Evolutionary conservation across 2,113 vertebrate genomes (phyloP), one percentile per base, ranked within the genome.

Genomic region (Lates calcarifer): DNA sequence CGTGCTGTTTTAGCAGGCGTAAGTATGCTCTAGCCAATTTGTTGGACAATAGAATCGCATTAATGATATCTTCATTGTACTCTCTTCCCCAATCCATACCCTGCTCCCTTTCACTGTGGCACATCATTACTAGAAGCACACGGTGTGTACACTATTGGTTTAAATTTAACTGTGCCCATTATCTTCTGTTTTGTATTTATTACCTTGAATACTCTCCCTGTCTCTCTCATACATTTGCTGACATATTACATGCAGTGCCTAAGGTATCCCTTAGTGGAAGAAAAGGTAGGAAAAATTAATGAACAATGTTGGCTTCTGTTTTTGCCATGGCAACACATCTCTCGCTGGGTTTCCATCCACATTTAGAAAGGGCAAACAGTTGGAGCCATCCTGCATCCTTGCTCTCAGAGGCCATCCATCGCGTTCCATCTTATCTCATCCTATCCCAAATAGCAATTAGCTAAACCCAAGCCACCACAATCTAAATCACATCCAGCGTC

Each of bases 361-460:
- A 72, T 72, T 51, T 47, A 77, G 55, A 81, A 74, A 84, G 47
- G 68, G 82, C 65, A 79, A 88, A 69, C 37, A 45, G 66, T 79
- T 26, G 41, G 73, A 79, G 61, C 43, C 69, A 64, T 61, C 41
- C 58, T 73, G 73, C 2, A 66, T 79, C 81, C 28, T 24, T 13
- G 39, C 15, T 12, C 60, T 83, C 29, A 22, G 60, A 75, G 68
- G 53, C 79, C 69, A 78, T 74, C 74, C 57, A 79, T 72, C 8
- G 33, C 76, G 7, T 62, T 75, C 65, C 79, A 57, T 73, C 43
- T 69, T 71, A 89, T 87, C 84, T 86, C 63, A 75, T 77, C 74
- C 63, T 31, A 68, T 86, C 81, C 84, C 69, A 82, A 82, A 82
- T 66, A 83, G 90, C 81, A 91, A 92, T 93, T 90, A 90, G 85